These are phyloP conservation scores for Ophioninae sp. DNA, from an alignment of 2,888 invertebrate genomes.

Conservation along the genomic window DNA sequence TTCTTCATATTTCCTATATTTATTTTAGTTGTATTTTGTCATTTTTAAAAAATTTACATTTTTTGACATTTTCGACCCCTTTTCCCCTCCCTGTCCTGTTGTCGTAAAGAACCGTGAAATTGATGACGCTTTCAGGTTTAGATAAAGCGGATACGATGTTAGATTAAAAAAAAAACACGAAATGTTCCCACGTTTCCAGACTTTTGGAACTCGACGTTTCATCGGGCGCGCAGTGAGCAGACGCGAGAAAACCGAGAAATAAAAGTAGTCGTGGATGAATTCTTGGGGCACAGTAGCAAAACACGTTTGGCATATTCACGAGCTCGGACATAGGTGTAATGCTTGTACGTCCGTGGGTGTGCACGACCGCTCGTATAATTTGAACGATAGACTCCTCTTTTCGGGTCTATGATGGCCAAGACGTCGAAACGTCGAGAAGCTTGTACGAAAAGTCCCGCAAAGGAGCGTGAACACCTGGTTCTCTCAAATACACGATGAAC, in stretches of 20 bases:
- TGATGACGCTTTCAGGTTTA: neutral
- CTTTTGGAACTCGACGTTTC: neutral
- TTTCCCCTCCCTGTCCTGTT: neutral
- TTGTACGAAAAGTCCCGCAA: conserved; percentile 20
- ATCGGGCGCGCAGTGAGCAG: neutral
- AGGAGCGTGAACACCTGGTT: conserved; percentile 43
- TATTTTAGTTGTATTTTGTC: no score
- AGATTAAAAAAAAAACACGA: neutral
- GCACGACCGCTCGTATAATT: neutral
- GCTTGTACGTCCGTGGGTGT: neutral
- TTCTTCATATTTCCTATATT: no score
- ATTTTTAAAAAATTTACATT: no score
- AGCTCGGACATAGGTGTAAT: neutral
- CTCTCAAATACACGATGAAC: neutral
- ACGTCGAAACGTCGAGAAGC: conserved; percentile 2
- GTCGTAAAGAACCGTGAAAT: neutral
- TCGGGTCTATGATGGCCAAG: conserved; percentile 4
- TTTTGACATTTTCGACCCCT: no score
- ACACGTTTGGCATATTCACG: conserved; percentile 14
- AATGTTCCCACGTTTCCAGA: neutral
- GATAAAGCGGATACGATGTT: neutral
- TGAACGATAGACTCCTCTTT: neutral
- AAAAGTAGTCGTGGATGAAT: conserved; percentile 7
- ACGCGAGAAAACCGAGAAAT: neutral
- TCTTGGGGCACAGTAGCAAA: conserved; percentile 27